These are phyloP conservation scores for Paradisaea rubra DNA, from an alignment of 2,113 vertebrate species.

Conservation along the genomic window DNA sequence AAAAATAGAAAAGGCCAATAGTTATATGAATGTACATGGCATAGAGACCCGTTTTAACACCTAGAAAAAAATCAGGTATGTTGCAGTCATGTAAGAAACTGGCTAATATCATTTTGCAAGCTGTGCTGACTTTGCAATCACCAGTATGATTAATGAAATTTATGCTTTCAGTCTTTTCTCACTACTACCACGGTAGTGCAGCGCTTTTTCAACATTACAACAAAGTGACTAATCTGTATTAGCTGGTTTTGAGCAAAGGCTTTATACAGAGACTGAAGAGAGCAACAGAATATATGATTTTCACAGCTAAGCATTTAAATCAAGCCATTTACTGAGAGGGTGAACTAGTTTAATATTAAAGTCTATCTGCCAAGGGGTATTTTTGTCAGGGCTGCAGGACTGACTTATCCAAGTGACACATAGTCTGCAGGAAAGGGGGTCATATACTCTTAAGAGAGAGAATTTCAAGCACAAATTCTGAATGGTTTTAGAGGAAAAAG, in stretches of 20 bases:
- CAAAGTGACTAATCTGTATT: not conserved
- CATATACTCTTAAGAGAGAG: not conserved
- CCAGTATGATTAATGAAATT: not conserved
- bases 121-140: not conserved
- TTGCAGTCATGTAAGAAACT: not conserved
- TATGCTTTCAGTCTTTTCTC: not conserved
- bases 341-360: not conserved
- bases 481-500: not conserved
- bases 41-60: not conserved
- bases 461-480: not conserved
- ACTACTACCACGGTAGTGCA: not conserved
- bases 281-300: not conserved
- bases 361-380: not conserved
- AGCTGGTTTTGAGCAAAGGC: not conserved
- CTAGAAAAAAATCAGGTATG: not conserved
- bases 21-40: not conserved
- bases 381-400: not conserved
- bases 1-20: not conserved
- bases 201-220: not conserved
- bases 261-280: not conserved
- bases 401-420: not conserved
- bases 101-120: not conserved
- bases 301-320: not conserved
- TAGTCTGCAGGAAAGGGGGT: not conserved
- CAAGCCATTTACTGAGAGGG: not conserved